Evolutionary conservation across 2,797 vertebrate genomes (phyloP).

Genomic region (Oreortyx pictus): DNA sequence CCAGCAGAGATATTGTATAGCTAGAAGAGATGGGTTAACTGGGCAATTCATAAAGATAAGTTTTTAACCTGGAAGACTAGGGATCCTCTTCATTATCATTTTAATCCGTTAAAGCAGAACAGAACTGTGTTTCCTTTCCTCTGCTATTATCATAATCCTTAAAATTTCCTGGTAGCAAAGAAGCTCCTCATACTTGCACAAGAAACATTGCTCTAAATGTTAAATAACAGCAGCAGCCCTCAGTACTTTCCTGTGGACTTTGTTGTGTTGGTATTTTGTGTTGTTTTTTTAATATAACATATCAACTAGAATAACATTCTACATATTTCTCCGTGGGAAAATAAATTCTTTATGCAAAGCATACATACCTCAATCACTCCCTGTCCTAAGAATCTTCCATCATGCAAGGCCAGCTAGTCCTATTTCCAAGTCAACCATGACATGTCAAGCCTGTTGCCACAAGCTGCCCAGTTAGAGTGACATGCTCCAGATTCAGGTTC

Average conservation of each 20-base stretch:
- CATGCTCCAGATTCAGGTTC: background rate
- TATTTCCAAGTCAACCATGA: accelerated
- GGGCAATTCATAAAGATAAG: background rate
- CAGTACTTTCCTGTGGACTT: background rate
- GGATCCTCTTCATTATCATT: background rate
- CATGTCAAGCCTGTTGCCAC: background rate
- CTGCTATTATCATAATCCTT: background rate
- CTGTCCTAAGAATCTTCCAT: background rate
- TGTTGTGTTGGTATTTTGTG: background rate
- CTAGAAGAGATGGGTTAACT: background rate
- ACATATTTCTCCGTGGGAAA: background rate
- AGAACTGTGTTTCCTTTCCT: background rate
- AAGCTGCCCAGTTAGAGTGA: background rate
- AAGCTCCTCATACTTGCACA: background rate
- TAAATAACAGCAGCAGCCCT: background rate
- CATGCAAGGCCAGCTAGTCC: background rate
- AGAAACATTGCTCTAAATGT: background rate
- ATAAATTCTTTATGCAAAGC: background rate
- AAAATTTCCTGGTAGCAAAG: background rate
- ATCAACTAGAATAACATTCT: background rate
- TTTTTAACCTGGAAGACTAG: background rate
- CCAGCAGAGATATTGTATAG: background rate
- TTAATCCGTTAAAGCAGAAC: background rate
- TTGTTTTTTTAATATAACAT: background rate
- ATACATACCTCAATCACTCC: background rate